Percentiles rank a stretch among this genome's conserved stretches.
Evolutionary conservation across 2,113 vertebrate genomes (phyloP).

Genomic region (Phoxinus phoxinus): DNA sequence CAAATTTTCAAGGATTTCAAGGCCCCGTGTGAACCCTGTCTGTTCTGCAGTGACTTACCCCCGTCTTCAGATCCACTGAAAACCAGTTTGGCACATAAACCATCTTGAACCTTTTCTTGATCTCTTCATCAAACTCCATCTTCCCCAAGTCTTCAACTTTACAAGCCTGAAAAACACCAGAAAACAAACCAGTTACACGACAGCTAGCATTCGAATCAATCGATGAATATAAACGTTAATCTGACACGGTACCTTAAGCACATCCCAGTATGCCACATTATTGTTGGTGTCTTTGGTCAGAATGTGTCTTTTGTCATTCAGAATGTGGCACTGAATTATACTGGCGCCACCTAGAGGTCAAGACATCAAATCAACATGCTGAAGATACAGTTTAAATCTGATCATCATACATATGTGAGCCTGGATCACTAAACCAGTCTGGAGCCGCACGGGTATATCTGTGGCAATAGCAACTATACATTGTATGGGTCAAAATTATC

Average conservation of each 20-base stretch:
- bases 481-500: too few relatives aligned
- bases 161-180: conserved; percentile 81
- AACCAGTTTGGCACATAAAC: conserved; percentile 99
- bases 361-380: not conserved
- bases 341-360: conserved; percentile 87
- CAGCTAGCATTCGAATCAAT: not conserved
- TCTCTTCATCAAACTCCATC: conserved; percentile 98
- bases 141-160: conserved; percentile 98
- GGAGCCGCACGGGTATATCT: too few relatives aligned
- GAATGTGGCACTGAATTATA: conserved; percentile 98
- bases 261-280: conserved; percentile 97
- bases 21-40: too few relatives aligned
- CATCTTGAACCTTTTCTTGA: conserved; percentile 99
- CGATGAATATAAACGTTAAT: not conserved
- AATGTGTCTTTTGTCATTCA: conserved; percentile 98
- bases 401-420: not conserved
- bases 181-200: not conserved
- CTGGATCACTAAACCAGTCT: too few relatives aligned
- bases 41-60: conserved; percentile 72
- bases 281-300: conserved; percentile 99
- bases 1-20: too few relatives aligned
- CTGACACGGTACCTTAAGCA: conserved; percentile 85
- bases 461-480: too few relatives aligned
- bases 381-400: not conserved
- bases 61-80: conserved; percentile 98